Base-by-base conservation (phyloP, 1,140 invertebrate genomes). In the Hormaphis cornu region DNA sequence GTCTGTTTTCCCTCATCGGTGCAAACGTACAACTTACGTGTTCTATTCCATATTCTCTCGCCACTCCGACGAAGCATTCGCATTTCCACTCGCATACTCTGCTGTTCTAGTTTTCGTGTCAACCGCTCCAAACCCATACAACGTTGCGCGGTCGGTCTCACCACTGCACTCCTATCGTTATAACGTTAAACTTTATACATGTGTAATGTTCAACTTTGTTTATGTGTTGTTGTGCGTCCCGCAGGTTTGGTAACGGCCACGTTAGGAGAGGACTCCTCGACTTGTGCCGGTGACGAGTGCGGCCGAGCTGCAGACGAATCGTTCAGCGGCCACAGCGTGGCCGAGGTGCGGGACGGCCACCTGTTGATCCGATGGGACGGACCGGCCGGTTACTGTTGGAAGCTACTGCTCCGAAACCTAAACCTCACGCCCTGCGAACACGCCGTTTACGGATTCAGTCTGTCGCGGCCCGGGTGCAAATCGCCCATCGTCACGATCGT, bases 321-420 rank as follows among this genome's bases (percentile, higher is more conserved):
- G 28, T 63, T 48, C 26, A 46, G 12, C 26, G 59, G 59, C 24
- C 42, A 18, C 10, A 30, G 59, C 28, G 42, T 63, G n/a, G 59
- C 59, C 26, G 59, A 63, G 48, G 59, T 63, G 0, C 42, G 59
- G 12, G 59, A 30, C 10, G 59, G 59, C 16, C 59, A 63, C 26
- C 42, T 63, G 59, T 63, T 63, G 14, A 16, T 63, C 28, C 59
- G 59, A 7, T 63, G 59, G 59, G 26, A 63, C 28, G 28, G 59
- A 0, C 59, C 59, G n/a, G 42, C 59, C 42, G 59, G 59, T 7
- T 63, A 63, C 26, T 63, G 59, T 33, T 63, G 59, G 59, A 63
- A 63, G 18, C 28, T 63, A 22, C 12, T 63, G 3, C 42, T 63
- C 18, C 40, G 42, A 14, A 20, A 63, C 26, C 12, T 63, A 8